These are phyloP conservation scores for Andrena haemorrhoa DNA, from an alignment of 2,888 invertebrate species.

Conservation along the genomic window DNA sequence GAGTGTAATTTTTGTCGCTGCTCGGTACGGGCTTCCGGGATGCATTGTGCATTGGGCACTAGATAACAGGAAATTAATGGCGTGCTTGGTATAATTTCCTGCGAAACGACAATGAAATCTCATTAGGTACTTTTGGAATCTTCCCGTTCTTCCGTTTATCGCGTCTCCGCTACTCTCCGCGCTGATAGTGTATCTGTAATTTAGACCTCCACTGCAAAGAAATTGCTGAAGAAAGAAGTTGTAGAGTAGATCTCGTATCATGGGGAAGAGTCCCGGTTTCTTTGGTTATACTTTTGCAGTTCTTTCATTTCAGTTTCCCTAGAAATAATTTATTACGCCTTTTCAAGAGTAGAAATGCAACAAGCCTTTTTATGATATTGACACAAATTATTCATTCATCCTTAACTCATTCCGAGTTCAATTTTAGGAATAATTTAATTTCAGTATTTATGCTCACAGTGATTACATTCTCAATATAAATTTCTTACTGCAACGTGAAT, in stretches of 20 bases:
- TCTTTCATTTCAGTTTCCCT: not conserved
- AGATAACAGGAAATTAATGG: conserved; percentile 43
- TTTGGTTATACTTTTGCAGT: not conserved
- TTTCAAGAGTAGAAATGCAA: not conserved
- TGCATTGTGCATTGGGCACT: not conserved
- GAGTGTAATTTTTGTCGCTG: not conserved
- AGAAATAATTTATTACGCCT: not conserved
- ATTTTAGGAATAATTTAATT: no score
- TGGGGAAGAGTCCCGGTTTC: not conserved
- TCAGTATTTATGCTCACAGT: no score
- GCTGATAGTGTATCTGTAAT: conserved; percentile 52
- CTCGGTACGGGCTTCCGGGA: not conserved
- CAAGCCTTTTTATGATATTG: not conserved
- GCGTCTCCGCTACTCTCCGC: conserved; percentile 29
- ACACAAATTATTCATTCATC: no score
- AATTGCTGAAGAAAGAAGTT: not conserved
- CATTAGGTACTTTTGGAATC: conserved; percentile 52
- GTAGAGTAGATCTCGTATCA: not conserved
- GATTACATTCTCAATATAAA: no score
- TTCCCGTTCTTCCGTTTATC: conserved; percentile 9
- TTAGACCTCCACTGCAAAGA: conserved; percentile 25
- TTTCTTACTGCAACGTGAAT: no score
- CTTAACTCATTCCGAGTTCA: no score
- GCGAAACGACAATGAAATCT: conserved; percentile 67
- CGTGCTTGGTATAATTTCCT: conserved; percentile 59